These are phyloP conservation scores for Drosophila biarmipes DNA, from an alignment of 1,140 invertebrate genomes.

Conservation along the genomic window DNA sequence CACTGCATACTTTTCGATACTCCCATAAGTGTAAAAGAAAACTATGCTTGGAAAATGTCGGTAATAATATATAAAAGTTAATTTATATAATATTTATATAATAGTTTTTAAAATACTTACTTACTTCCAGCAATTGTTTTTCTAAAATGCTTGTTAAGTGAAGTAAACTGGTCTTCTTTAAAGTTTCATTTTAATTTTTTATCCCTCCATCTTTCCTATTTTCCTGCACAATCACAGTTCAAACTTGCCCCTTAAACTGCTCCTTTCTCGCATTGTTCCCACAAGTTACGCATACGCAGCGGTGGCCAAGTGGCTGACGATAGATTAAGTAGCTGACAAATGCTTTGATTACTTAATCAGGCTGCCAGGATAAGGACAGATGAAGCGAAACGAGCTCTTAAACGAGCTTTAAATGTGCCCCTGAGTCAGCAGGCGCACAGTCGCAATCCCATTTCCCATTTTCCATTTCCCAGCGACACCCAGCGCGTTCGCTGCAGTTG, in stretches of 20 bases:
- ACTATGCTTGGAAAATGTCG: too few species aligned
- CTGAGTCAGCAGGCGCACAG: constrained; percentile 73
- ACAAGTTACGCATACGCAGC: constrained; percentile 54
- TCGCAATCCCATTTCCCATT: constrained; percentile 25
- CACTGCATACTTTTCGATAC: too few species aligned
- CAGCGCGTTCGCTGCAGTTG: constrained; percentile 10
- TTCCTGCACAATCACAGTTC: constrained; percentile 18
- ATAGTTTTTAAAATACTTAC: too few species aligned
- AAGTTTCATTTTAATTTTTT: too few species aligned
- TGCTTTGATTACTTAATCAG: constrained; percentile 83
- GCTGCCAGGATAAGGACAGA: constrained; percentile 43
- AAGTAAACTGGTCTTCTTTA: too few species aligned
- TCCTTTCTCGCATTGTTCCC: constrained; percentile 8
- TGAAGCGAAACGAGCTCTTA: constrained; percentile 73
- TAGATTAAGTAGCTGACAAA: constrained; percentile 80
- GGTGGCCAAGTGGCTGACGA: constrained; percentile 63
- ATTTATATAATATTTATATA: too few species aligned
- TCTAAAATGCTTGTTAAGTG: too few species aligned
- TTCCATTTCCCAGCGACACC: constrained; percentile 1
- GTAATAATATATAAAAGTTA: too few species aligned
- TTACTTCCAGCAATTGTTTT: too few species aligned
- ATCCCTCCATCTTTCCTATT: neutral
- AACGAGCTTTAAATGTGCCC: constrained; percentile 79
- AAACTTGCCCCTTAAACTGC: constrained; percentile 5
- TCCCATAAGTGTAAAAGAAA: too few species aligned